Evolutionary conservation across 2,888 invertebrate genomes (phyloP).

Genomic region (Acrobasis consociella): DNA sequence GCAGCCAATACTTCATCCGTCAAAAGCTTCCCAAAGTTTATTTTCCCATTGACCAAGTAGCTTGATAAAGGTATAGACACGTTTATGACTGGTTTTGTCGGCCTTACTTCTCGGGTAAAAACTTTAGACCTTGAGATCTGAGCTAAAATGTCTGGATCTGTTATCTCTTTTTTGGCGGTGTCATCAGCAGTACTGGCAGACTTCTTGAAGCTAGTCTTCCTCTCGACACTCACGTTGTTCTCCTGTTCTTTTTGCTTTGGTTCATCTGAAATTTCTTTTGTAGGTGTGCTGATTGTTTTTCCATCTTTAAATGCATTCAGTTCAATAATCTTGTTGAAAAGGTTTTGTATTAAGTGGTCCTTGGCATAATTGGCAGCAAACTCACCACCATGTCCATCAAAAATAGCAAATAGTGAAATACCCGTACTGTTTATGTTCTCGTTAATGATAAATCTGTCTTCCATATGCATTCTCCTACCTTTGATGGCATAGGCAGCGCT

Average conservation of each 20-base stretch:
- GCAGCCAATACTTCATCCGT: constrained; percentile 94
- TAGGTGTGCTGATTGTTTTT: constrained; percentile 61
- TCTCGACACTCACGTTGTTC: constrained; percentile 64
- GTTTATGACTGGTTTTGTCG: constrained; percentile 71
- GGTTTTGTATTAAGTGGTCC: constrained; percentile 91
- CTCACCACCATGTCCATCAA: constrained; percentile 98
- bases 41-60: constrained; percentile 89
- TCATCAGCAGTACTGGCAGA: constrained; percentile 84
- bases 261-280: constrained; percentile 61
- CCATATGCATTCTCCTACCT: constrained; percentile 95
- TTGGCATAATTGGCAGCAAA: constrained; percentile 96
- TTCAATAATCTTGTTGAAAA: constrained; percentile 89
- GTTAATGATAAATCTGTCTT: constrained; percentile 95
- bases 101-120: constrained; percentile 84
- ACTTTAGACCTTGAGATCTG: constrained; percentile 85
- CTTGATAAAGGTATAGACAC: constrained; percentile 79
- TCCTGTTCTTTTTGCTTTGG: constrained; percentile 68
- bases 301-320: constrained; percentile 87
- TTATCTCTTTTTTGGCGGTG: constrained; percentile 83
- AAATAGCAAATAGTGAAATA: constrained; percentile 94
- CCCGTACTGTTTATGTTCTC: constrained; percentile 93
- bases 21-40: constrained; percentile 91
- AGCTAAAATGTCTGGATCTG: constrained; percentile 86
- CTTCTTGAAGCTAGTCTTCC: constrained; percentile 86
- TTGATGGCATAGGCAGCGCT: constrained; percentile 95